These are phyloP conservation scores for Phalacrocorax brasilianus DNA, from an alignment of 2,113 vertebrate genomes.

Conservation along the genomic window DNA sequence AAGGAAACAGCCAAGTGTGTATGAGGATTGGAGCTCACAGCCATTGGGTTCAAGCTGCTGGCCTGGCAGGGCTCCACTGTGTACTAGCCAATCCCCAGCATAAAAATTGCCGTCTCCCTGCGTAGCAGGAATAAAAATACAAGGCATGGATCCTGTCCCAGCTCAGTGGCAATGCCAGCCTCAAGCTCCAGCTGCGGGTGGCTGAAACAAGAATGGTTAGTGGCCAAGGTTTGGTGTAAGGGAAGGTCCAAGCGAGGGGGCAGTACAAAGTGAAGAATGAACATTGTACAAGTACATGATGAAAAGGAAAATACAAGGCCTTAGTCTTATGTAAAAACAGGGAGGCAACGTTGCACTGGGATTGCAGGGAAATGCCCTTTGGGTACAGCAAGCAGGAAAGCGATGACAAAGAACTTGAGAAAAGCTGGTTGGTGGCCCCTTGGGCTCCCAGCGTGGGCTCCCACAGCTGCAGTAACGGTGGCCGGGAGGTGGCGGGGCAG, in stretches of 20 bases:
- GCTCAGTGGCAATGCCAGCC: not conserved
- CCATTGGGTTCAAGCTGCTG: not conserved
- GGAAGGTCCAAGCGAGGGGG: not conserved
- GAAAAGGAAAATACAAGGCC: not conserved
- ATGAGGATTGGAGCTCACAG: not conserved
- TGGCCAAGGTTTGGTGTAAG: not conserved
- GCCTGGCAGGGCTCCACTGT: not conserved
- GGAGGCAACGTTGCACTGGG: not conserved
- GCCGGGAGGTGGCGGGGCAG: not conserved
- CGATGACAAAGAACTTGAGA: not conserved
- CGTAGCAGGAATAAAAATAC: not conserved
- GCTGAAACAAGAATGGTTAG: not conserved
- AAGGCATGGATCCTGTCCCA: not conserved
- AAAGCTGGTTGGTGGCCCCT: not conserved
- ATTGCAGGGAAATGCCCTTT: not conserved
- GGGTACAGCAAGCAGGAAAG: not conserved
- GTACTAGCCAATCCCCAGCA: not conserved
- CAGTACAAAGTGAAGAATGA: not conserved
- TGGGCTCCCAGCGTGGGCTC: not conserved
- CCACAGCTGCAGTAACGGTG: not conserved
- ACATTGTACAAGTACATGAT: not conserved
- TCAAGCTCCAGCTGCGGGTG: not conserved
- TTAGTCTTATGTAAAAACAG: not conserved
- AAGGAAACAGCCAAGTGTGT: not conserved
- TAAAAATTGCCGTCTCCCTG: not conserved